These are phyloP conservation scores for Agapetus fuscipes DNA, from an alignment of 2,888 invertebrate genomes.

Conservation along the genomic window DNA sequence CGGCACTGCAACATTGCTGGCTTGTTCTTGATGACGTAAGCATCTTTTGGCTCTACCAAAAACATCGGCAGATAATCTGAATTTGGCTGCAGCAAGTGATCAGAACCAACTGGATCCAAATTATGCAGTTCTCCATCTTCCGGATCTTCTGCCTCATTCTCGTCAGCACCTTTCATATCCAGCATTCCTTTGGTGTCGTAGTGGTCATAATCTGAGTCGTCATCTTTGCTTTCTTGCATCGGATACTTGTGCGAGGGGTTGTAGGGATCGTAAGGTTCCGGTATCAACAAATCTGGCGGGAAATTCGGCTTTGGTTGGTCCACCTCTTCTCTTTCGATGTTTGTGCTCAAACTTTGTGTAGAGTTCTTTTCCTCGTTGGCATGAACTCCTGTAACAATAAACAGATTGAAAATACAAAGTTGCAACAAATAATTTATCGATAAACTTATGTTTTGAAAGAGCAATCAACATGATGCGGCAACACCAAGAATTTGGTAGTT, in stretches of 20 bases:
- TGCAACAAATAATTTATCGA: too few species aligned
- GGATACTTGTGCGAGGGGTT: constrained; percentile 17
- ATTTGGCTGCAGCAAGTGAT: constrained; percentile 41
- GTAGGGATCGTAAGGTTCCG: constrained; percentile 19
- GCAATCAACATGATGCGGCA: too few species aligned
- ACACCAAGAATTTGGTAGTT: too few species aligned
- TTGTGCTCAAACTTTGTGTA: too few species aligned
- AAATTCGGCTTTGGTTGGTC: constrained; percentile 2
- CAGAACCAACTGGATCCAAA: constrained; percentile 33
- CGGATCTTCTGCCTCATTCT: constrained; percentile 9
- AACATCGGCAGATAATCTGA: constrained; percentile 76
- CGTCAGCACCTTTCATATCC: constrained; percentile 8
- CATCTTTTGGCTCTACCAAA: constrained; percentile 77
- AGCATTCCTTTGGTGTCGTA: constrained; percentile 12
- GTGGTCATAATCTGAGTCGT: constrained; percentile 19
- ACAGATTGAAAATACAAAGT: too few species aligned
- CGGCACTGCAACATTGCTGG: constrained; percentile 84
- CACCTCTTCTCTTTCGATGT: too few species aligned
- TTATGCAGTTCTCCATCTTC: not conserved
- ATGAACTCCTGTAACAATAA: too few species aligned
- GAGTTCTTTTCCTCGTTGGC: too few species aligned
- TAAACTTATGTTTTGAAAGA: too few species aligned
- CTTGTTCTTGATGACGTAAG: constrained; percentile 87
- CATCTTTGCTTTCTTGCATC: constrained; percentile 8
- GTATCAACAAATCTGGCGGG: constrained; percentile 10